A percentile compares a stretch with the other conserved stretches of the same genome.
phyloP scores from a whole-genome alignment of 2,113 vertebrate genomes.

The Gavialis gangeticus region DNA sequence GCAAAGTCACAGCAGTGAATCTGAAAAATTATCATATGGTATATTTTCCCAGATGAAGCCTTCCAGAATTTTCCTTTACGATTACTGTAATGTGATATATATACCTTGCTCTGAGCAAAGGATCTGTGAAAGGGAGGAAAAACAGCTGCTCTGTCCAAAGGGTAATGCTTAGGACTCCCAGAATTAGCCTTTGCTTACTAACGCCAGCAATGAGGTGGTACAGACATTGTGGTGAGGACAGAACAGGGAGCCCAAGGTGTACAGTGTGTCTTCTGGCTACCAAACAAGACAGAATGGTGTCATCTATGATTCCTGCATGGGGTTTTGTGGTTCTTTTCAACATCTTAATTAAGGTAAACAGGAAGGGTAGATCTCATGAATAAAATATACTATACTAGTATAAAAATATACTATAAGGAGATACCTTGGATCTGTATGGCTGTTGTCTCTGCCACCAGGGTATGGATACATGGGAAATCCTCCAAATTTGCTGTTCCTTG shows the following conservation, averaged over 20 bases:
- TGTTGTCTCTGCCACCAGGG: background rate
- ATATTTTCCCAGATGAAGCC: background rate
- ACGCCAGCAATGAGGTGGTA: background rate
- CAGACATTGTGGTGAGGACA: background rate
- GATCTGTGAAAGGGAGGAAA: background rate
- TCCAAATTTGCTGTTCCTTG: background rate
- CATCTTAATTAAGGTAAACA: slow-evolving; percentile 12
- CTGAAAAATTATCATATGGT: background rate
- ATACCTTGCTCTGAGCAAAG: background rate
- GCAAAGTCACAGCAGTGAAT: background rate
- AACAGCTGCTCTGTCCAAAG: background rate
- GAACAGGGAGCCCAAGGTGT: background rate
- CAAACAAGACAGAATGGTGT: slow-evolving; percentile 28
- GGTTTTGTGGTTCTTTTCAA: slow-evolving; percentile 8
- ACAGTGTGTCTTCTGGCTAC: slow-evolving; percentile 30
- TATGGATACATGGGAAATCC: background rate
- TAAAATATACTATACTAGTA: background rate
- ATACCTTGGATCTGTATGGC: background rate
- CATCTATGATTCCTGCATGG: background rate
- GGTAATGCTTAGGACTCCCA: background rate
- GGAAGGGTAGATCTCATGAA: background rate
- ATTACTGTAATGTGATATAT: background rate
- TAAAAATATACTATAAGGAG: background rate
- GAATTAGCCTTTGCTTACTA: background rate
- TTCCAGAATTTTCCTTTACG: background rate